A percentile compares a stretch with the other conserved stretches of the same genome.
Conservation (phyloP, 2,888 invertebrate genomes). For the Drosophila stalkeri region DNA sequence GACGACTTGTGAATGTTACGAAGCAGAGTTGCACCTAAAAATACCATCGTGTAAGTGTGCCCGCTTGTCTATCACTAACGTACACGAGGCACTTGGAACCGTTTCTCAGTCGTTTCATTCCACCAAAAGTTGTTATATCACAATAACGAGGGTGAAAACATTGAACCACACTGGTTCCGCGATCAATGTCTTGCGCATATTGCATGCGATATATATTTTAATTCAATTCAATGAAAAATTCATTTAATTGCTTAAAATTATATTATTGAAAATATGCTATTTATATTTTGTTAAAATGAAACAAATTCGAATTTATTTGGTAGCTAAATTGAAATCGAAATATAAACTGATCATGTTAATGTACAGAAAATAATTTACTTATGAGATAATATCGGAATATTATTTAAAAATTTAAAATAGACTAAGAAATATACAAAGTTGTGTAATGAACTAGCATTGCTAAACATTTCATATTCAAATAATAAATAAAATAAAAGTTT, state of each 20-base stretch:
- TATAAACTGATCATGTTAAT: background rate
- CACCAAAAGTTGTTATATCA: slow-evolving; percentile 53
- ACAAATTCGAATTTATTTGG: background rate
- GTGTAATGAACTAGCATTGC: background rate
- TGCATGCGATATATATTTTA: background rate
- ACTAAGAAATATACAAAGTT: background rate
- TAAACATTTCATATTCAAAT: background rate
- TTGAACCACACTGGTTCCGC: slow-evolving; percentile 29
- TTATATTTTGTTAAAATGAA: background rate
- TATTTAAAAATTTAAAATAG: background rate
- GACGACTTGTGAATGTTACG: slow-evolving; percentile 71
- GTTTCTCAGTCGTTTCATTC: slow-evolving; percentile 29
- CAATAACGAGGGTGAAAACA: slow-evolving; percentile 4
- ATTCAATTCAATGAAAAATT: background rate
- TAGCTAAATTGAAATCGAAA: background rate
- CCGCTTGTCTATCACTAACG: slow-evolving; percentile 45
- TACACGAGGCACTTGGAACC: slow-evolving; percentile 36
- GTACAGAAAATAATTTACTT: background rate
- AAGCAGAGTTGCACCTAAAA: slow-evolving; percentile 80
- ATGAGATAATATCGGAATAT: background rate
- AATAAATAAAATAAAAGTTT: background rate
- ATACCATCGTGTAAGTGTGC: slow-evolving; percentile 70
- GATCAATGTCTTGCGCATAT: background rate
- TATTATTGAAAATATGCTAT: background rate
- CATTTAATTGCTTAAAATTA: background rate